These are phyloP conservation scores for Columba guinea DNA, from an alignment of 2,797 vertebrate genomes.

Conservation along the genomic window DNA sequence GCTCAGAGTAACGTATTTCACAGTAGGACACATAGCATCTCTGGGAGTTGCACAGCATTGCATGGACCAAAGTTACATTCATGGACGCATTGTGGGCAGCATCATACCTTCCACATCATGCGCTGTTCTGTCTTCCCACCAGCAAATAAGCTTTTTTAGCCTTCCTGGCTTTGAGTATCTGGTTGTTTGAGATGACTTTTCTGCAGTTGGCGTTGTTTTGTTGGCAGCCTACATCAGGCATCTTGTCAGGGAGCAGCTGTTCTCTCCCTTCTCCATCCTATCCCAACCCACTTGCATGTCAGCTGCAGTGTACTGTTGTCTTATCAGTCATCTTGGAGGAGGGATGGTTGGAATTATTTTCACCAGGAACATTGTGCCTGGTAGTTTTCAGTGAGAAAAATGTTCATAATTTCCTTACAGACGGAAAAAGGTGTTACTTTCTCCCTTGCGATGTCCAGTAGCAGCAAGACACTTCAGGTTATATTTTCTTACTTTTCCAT, in stretches of 20 bases:
- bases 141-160: conserved; percentile 24
- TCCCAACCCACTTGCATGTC: conserved; percentile 3
- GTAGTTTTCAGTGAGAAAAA: neutral
- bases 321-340: conserved; percentile 13
- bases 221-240: conserved; percentile 37
- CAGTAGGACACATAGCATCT: neutral
- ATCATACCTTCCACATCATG: neutral
- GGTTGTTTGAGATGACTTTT: conserved; percentile 30
- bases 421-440: neutral
- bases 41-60: neutral
- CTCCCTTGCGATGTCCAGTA: neutral
- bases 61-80: neutral
- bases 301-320: neutral
- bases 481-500: neutral
- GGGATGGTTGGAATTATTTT: conserved; percentile 25
- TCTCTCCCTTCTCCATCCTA: neutral
- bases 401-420: neutral
- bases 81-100: neutral
- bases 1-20: neutral
- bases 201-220: conserved; percentile 28
- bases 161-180: neutral
- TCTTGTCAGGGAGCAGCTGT: conserved; percentile 46
- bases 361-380: neutral
- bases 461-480: neutral
- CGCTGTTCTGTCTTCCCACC: neutral